phyloP scores from a whole-genome alignment of 2,797 vertebrate genomes.

The Trichosurus vulpecula region DNA sequence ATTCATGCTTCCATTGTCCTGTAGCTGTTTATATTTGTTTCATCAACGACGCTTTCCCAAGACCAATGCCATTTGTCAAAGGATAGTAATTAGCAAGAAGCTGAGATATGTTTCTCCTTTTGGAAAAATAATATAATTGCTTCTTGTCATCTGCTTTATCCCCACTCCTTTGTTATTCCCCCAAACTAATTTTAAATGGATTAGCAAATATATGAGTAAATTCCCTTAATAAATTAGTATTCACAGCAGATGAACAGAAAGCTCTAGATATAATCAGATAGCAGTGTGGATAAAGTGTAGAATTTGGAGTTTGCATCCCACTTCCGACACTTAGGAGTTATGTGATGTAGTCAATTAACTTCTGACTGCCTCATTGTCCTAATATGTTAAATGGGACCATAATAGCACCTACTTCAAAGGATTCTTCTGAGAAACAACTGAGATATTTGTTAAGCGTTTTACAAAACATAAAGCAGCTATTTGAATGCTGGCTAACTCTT shows the following conservation, averaged over 20 bases:
- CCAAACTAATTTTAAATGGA: conserved; percentile 36
- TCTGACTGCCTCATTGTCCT: neutral
- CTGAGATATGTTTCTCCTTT: neutral
- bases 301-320: neutral
- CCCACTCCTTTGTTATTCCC: conserved; percentile 16
- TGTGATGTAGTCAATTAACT: neutral
- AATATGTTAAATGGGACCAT: neutral
- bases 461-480: neutral
- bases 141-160: conserved; percentile 14
- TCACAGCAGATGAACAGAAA: neutral
- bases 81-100: neutral
- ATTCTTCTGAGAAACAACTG: neutral
- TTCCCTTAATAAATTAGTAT: neutral
- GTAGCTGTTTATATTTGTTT: neutral
- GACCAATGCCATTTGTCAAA: neutral
- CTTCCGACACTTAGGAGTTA: neutral
- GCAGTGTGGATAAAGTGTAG: neutral
- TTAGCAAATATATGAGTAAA: conserved; percentile 19
- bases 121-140: neutral
- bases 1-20: neutral
- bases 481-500: neutral
- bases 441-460: neutral
- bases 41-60: neutral
- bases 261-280: neutral
- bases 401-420: neutral